A percentile compares a stretch with the other conserved stretches of the same genome.
Conservation (phyloP, 2,113 vertebrate genomes). For the Chinchilla lanigera region DNA sequence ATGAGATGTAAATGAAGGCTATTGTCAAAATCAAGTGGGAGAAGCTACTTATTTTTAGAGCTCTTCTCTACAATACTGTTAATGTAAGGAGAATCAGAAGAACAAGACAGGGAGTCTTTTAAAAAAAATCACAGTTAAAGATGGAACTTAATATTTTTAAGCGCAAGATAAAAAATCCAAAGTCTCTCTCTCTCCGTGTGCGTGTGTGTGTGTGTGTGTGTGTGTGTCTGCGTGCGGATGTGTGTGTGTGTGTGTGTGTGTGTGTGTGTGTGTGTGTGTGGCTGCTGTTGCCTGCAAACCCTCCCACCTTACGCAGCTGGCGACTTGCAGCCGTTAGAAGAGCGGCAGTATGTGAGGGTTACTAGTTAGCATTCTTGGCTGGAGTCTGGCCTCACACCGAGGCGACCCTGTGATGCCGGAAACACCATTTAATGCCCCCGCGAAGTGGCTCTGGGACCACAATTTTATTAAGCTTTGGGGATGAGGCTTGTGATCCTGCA, state of each 20-base stretch:
- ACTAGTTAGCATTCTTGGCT: conserved; percentile 64
- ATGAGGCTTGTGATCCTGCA: conserved; percentile 44
- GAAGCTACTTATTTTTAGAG: conserved; percentile 56
- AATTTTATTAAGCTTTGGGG: conserved; percentile 57
- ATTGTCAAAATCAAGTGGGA: conserved; percentile 52
- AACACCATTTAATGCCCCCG: conserved; percentile 65
- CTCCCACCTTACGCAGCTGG: background rate
- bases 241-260: background rate
- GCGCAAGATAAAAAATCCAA: conserved; percentile 6
- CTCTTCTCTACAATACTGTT: conserved; percentile 18
- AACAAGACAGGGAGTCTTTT: background rate
- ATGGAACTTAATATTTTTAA: conserved; percentile 35
- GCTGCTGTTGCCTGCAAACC: background rate
- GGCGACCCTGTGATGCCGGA: conserved; percentile 44
- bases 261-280: fast-evolving
- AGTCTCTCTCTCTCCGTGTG: background rate
- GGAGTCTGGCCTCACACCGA: conserved; percentile 68
- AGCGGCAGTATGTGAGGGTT: background rate
- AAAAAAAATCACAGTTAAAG: conserved; percentile 14
- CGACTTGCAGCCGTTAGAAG: conserved; percentile 46
- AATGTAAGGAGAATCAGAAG: background rate
- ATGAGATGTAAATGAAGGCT: conserved; percentile 63
- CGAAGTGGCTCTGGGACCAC: conserved; percentile 35
- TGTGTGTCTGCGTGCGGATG: background rate
- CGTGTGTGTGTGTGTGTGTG: fast-evolving